Evolutionary conservation across 2,113 vertebrate genomes (phyloP).

Genomic region (Hyla sarda): DNA sequence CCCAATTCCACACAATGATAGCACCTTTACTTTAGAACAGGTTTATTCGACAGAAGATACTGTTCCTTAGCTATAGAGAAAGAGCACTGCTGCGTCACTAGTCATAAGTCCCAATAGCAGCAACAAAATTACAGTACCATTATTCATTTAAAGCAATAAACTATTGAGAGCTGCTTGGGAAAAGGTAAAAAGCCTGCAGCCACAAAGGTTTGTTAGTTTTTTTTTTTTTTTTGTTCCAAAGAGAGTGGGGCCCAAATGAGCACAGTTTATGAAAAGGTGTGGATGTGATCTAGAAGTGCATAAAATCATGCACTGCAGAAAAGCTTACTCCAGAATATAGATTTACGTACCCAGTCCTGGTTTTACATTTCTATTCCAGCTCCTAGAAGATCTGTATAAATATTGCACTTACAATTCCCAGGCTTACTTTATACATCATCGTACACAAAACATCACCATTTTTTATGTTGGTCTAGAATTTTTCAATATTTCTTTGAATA

Average conservation of each 20-base stretch:
- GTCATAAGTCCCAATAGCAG: conserved; percentile 40
- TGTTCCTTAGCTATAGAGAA: conserved; percentile 44
- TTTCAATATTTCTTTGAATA: conserved; percentile 1
- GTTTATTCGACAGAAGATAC: conserved; percentile 26
- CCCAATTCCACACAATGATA: conserved; percentile 32
- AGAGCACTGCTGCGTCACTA: conserved; percentile 36
- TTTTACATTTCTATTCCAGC: conserved; percentile 52
- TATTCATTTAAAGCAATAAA: conserved; percentile 44
- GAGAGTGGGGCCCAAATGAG: conserved; percentile 58
- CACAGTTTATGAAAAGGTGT: conserved; percentile 46
- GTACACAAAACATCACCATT: conserved; percentile 31
- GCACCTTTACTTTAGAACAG: conserved; percentile 53
- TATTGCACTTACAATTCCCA: conserved; percentile 31
- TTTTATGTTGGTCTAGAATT: conserved; percentile 6
- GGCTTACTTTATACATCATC: neutral
- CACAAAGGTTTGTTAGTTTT: conserved; percentile 9
- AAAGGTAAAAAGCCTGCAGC: conserved; percentile 43
- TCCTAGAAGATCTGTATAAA: conserved; percentile 33
- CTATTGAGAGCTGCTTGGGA: conserved; percentile 16
- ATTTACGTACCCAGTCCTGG: conserved; percentile 53
- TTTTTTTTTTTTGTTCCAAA: conserved; percentile 37
- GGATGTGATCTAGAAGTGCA: conserved; percentile 28
- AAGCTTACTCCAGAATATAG: conserved; percentile 18
- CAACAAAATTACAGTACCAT: conserved; percentile 51
- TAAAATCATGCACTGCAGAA: conserved; percentile 34